phyloP scores from a whole-genome alignment of 53 echinoderm and acorn worm species.

The Paracentrotus lividus region DNA sequence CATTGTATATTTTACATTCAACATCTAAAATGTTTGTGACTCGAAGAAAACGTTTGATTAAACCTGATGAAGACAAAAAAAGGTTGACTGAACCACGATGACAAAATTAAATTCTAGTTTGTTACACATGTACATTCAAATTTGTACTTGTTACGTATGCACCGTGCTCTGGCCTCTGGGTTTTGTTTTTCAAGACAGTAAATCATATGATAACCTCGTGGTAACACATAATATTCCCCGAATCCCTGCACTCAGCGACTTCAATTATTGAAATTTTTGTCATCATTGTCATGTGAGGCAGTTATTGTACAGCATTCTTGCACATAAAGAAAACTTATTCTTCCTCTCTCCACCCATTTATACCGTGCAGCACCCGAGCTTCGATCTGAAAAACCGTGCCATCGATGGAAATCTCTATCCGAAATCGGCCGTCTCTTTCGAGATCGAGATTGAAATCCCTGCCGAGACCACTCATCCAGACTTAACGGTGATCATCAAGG shows the following conservation, averaged over 20 bases:
- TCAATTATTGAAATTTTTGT: too few species aligned
- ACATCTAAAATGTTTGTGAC: too few species aligned
- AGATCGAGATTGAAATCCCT: constrained; percentile 79
- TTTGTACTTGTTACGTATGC: background rate
- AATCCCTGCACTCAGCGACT: too few species aligned
- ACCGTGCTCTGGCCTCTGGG: too few species aligned
- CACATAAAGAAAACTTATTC: background rate
- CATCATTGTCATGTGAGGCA: background rate
- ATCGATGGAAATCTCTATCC: constrained; percentile 81
- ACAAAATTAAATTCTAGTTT: too few species aligned
- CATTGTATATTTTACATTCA: background rate
- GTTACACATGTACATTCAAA: too few species aligned
- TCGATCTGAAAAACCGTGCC: constrained; percentile 79
- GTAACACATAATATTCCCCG: too few species aligned
- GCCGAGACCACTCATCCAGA: constrained; percentile 84
- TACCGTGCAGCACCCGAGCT: constrained; percentile 77
- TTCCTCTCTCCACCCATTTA: background rate
- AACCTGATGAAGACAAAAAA: too few species aligned
- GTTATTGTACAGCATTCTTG: background rate
- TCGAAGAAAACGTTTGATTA: too few species aligned
- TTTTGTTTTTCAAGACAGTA: too few species aligned
- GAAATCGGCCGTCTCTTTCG: constrained; percentile 82
- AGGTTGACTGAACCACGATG: too few species aligned
- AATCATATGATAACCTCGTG: too few species aligned
- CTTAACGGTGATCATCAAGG: constrained; percentile 80